These are phyloP conservation scores for Zeugodacus cucurbitae DNA, from an alignment of 1,140 invertebrate genomes.

Conservation along the genomic window DNA sequence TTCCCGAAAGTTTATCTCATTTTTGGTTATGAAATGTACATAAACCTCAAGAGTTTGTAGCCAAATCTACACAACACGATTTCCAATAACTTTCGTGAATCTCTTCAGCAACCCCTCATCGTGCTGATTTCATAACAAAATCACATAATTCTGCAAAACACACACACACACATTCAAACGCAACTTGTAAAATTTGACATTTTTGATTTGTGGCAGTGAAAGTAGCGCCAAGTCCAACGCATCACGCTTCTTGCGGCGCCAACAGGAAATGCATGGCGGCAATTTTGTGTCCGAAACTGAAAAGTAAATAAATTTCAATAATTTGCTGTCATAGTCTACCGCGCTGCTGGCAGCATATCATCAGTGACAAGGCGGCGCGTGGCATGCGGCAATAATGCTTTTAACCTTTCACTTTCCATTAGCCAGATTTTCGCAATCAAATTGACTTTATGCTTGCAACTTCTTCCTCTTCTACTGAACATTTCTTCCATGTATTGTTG, in stretches of 20 bases:
- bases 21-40: too few species aligned
- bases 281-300: background rate
- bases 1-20: too few species aligned
- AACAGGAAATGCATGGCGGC: background rate
- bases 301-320: slow-evolving; percentile 23
- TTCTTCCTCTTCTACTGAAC: background rate
- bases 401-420: slow-evolving; percentile 36
- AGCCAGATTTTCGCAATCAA: slow-evolving; percentile 13
- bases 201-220: slow-evolving; percentile 31
- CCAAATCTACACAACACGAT: background rate
- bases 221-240: background rate
- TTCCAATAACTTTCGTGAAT: background rate
- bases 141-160: background rate
- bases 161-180: background rate
- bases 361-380: slow-evolving; percentile 24
- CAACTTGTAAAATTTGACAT: background rate
- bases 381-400: slow-evolving; percentile 9
- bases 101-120: background rate
- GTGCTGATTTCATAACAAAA: background rate
- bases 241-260: background rate
- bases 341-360: background rate
- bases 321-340: background rate
- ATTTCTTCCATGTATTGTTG: background rate
- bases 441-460: background rate
- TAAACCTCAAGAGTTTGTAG: too few species aligned